Percentiles rank a stretch among this genome's conserved stretches.
Evolutionary conservation across 2,888 invertebrate species (phyloP).

Genomic region (Stenolophus ochropezus): DNA sequence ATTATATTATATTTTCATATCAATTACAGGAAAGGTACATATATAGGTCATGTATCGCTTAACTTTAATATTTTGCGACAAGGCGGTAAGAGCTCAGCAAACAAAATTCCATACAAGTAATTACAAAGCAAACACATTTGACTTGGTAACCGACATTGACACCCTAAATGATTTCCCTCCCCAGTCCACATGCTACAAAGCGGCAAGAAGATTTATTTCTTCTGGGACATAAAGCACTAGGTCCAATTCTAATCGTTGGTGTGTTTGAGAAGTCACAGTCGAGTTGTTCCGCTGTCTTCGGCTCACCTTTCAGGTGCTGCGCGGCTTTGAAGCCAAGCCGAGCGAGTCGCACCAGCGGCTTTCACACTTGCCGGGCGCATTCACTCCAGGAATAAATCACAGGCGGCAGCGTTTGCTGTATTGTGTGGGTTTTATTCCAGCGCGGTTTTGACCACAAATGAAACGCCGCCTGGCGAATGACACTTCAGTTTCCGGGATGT

Average conservation of each 20-base stretch:
- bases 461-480: slow-evolving; percentile 14
- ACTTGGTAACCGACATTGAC: neutral
- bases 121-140: slow-evolving; percentile 5
- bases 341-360: neutral
- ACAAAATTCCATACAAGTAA: neutral
- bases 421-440: slow-evolving; percentile 50
- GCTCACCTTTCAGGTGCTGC: slow-evolving; percentile 38
- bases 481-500: slow-evolving; percentile 12
- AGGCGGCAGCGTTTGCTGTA: slow-evolving; percentile 25
- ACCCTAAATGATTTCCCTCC: slow-evolving; percentile 17
- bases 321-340: slow-evolving; percentile 9
- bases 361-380: slow-evolving; percentile 26
- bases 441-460: slow-evolving; percentile 41
- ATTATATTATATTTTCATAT: no score
- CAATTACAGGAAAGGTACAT: no score
- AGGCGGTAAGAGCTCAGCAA: neutral
- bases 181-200: neutral
- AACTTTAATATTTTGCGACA: no score
- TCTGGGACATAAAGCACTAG: slow-evolving; percentile 50
- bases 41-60: no score
- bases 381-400: slow-evolving; percentile 54
- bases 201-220: slow-evolving; percentile 41
- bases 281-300: neutral
- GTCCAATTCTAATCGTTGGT: slow-evolving; percentile 46
- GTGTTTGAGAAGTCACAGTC: slow-evolving; percentile 42